These are phyloP conservation scores for Lochmaea capreae DNA, from an alignment of 2,888 invertebrate species.

Conservation along the genomic window DNA sequence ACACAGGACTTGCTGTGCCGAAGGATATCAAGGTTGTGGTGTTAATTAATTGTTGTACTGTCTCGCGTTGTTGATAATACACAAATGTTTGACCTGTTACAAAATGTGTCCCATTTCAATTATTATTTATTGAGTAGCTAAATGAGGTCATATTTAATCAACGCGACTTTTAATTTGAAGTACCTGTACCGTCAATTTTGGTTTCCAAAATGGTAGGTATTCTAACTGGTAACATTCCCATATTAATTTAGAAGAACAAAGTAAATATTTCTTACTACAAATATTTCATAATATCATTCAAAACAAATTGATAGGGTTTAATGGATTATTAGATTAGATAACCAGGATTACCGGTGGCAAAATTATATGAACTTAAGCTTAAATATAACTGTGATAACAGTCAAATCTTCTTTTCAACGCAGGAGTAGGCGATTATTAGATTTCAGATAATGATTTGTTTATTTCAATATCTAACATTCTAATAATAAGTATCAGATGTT, in stretches of 20 bases:
- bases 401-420: conserved; percentile 54
- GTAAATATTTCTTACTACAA: conserved; percentile 35
- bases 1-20: too few species aligned
- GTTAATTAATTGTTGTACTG: too few species aligned
- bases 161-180: neutral
- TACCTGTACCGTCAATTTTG: neutral
- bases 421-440: conserved; percentile 49
- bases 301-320: conserved; percentile 52
- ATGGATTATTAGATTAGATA: conserved; percentile 59
- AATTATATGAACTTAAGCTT: conserved; percentile 58
- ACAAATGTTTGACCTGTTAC: too few species aligned
- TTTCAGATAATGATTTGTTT: conserved; percentile 54
- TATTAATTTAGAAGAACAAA: conserved; percentile 33
- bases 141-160: too few species aligned
- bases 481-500: conserved; percentile 11
- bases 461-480: conserved; percentile 27
- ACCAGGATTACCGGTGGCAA: conserved; percentile 58
- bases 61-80: too few species aligned
- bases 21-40: too few species aligned
- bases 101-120: too few species aligned
- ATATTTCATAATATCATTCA: conserved; percentile 52
- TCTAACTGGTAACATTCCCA: neutral
- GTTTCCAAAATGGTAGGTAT: neutral
- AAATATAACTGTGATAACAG: conserved; percentile 53
- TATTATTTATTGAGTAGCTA: too few species aligned